Conservation (phyloP, 1,140 invertebrate species). For the Anadara kagoshimensis region DNA sequence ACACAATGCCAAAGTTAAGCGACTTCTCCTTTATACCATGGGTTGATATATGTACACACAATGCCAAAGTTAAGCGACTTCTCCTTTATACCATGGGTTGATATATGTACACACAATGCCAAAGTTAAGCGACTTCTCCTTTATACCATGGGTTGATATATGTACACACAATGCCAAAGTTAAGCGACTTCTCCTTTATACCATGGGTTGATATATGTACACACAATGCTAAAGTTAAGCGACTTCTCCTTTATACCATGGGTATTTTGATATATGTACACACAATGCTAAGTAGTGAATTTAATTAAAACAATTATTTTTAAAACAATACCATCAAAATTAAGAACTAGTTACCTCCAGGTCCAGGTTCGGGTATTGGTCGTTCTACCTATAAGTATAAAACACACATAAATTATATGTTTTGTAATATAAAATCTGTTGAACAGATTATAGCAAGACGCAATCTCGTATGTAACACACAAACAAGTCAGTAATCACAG, state of each 20-base stretch:
- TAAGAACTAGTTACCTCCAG: conserved; percentile 44
- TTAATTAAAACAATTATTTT: not conserved
- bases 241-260: not conserved
- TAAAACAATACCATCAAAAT: not conserved
- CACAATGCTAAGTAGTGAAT: too few relatives aligned
- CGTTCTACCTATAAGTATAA: conserved; percentile 50
- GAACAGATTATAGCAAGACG: not conserved
- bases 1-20: too few relatives aligned
- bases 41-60: too few relatives aligned
- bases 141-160: too few relatives aligned
- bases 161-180: too few relatives aligned
- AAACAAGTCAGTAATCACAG: too few relatives aligned
- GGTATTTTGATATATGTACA: not conserved
- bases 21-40: too few relatives aligned
- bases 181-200: conserved; percentile 1
- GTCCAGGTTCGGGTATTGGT: conserved; percentile 53
- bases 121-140: too few relatives aligned
- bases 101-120: too few relatives aligned
- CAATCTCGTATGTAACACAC: too few relatives aligned
- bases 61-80: too few relatives aligned
- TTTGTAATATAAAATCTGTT: not conserved
- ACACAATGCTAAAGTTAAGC: not conserved
- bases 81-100: too few relatives aligned
- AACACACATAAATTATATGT: not conserved
- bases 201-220: not conserved